phyloP scores from a whole-genome alignment of 2,113 vertebrate species.

The Syngnathoides biaculeatus region DNA sequence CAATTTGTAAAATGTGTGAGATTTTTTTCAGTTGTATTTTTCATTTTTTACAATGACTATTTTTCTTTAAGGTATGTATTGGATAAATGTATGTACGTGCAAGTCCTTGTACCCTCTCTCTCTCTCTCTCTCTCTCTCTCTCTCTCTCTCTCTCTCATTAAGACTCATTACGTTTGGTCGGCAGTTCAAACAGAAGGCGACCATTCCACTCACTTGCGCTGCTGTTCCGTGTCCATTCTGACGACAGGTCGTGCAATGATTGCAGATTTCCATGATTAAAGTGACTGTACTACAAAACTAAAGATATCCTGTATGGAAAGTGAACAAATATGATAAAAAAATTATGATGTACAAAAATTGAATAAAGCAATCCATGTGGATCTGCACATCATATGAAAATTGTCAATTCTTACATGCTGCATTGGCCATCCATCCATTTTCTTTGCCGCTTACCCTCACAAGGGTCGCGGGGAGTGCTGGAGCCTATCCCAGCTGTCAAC shows the following conservation, averaged over 20 bases:
- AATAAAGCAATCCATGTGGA: slow-evolving; percentile 67
- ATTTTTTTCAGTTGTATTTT: slow-evolving; percentile 79
- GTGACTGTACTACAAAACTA: slow-evolving; percentile 59
- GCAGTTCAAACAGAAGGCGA: neutral
- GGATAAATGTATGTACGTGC: slow-evolving; percentile 74
- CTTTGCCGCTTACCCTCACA: no score
- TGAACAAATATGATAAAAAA: slow-evolving; percentile 53
- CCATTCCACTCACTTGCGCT: neutral
- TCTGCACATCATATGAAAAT: slow-evolving; percentile 45
- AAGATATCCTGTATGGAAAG: slow-evolving; percentile 65
- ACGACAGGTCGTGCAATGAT: slow-evolving; percentile 68
- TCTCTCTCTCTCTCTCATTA: neutral
- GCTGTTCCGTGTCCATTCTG: slow-evolving; percentile 70
- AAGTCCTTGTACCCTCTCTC: slow-evolving; percentile 59
- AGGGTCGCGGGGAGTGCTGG: no score
- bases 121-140: slow-evolving; percentile 46
- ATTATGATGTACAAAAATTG: slow-evolving; percentile 55
- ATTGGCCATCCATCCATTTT: no score
- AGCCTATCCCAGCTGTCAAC: no score
- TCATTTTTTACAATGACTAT: slow-evolving; percentile 78
- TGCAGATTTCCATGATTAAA: slow-evolving; percentile 64
- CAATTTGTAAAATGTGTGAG: slow-evolving; percentile 80
- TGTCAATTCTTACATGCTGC: neutral
- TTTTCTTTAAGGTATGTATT: slow-evolving; percentile 77
- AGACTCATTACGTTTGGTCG: neutral